Evolutionary conservation across 1,140 invertebrate genomes (phyloP).

Genomic region (Diorhabda carinulata): DNA sequence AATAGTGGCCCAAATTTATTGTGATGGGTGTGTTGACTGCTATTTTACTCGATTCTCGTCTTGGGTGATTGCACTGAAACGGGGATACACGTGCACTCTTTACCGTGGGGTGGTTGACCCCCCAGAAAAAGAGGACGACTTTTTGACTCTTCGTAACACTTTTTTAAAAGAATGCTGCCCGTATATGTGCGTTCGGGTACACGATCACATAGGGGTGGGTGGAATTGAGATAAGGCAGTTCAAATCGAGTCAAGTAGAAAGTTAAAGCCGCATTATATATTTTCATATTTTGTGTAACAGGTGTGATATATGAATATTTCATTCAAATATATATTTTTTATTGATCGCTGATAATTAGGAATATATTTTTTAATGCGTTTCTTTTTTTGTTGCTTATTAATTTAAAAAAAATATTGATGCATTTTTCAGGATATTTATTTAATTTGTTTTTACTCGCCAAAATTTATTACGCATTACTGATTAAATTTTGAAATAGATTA

Average conservation of each 20-base stretch:
- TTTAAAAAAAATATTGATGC: too few relatives aligned
- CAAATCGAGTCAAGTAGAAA: constrained; percentile 9
- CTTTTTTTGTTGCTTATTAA: background rate
- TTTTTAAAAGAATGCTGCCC: constrained; percentile 39
- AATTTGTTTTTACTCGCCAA: too few relatives aligned
- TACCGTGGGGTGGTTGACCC: constrained; percentile 46
- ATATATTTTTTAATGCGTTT: background rate
- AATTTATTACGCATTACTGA: too few relatives aligned
- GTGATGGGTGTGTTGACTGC: constrained; percentile 35
- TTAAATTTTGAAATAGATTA: too few relatives aligned
- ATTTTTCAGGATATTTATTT: too few relatives aligned
- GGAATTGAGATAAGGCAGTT: constrained; percentile 18
- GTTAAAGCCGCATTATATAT: background rate
- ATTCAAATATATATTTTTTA: background rate
- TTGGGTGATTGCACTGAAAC: constrained; percentile 34
- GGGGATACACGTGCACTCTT: constrained; percentile 46
- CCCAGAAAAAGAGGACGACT: constrained; percentile 47
- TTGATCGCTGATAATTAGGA: background rate
- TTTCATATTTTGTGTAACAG: background rate
- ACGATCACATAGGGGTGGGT: constrained; percentile 31
- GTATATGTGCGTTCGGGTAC: constrained; percentile 29
- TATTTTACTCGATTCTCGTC: constrained; percentile 20
- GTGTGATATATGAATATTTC: background rate
- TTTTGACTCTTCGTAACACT: constrained; percentile 47
- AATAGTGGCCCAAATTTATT: constrained; percentile 41